A percentile compares a stretch with the other conserved stretches of the same genome.
Conservation (phyloP, 2,113 vertebrate species). For the Asarcornis scutulata region DNA sequence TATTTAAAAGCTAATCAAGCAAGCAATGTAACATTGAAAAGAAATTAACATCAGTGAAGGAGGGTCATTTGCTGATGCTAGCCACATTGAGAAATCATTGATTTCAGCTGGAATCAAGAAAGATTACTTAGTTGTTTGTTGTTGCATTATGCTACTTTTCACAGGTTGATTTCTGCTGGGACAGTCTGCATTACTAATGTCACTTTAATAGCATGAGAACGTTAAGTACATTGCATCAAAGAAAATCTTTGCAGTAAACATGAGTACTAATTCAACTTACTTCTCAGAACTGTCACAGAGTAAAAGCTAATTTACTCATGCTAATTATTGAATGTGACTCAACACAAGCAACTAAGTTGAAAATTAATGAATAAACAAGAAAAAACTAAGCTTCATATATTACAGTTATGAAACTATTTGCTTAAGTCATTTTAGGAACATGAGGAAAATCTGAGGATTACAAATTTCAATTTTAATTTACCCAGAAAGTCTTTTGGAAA, state of each 20-base stretch:
- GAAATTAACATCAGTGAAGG: not conserved
- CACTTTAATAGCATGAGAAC: not conserved
- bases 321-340: not conserved
- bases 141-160: not conserved
- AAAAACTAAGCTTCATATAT: not conserved
- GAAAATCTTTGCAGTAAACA: not conserved
- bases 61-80: not conserved
- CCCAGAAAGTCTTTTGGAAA: not conserved
- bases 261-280: slow-evolving; percentile 29
- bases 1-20: slow-evolving; percentile 4
- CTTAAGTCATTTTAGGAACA: not conserved
- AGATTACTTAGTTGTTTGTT: not conserved
- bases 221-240: not conserved
- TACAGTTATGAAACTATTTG: not conserved
- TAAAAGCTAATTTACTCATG: not conserved
- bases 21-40: not conserved
- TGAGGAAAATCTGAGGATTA: not conserved
- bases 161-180: not conserved
- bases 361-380: not conserved
- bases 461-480: not conserved
- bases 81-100: not conserved
- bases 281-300: not conserved
- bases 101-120: not conserved
- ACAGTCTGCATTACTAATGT: not conserved
- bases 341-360: not conserved